Base-by-base conservation (phyloP, 2,113 vertebrate species). In the Lethenteron camtschaticum region DNA sequence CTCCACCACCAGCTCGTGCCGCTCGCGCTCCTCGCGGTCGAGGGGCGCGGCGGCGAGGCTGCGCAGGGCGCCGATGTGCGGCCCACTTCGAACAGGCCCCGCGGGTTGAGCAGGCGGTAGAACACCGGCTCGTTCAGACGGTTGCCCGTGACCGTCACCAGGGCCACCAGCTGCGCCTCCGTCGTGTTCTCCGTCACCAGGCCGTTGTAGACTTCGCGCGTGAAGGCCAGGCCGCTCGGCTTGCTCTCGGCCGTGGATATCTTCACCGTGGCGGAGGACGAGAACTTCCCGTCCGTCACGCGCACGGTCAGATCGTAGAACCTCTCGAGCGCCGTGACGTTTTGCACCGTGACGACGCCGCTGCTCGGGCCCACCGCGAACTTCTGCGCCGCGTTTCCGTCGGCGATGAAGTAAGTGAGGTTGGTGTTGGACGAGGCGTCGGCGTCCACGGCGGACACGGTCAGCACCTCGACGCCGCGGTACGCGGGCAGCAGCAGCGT, bases 231-330 rank as follows among this genome's bases (percentile, higher is more conserved):
- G 16, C 90, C 92, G 4, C 90, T 94, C 72, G 95, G 89, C 77
- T 90, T 81, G 71, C 90, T 85, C 79, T 91, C 86, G 76, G 85
- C 83, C 14, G 95, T 83, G 69, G 87, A 73, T 73, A 96, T 73
- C 10, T 84, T 95, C 69, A 89, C 86, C 74, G 86, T 77, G 68
- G 86, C 81, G 7, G 85, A 86, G 73, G 83, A 87, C 13, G 87
- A 88, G 76, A 95, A 97, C 74, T 89, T 94, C 10, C 90, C 92
- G 63, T 99, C 94, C 1, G 90, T 91, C 57, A 95, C 92, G 74
- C 79, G 86, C 66, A 87, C 83, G 69, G 82, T 85, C 55, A 97
- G 82, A 74, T 83, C 81, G 12, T 91, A 95, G 69, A 85, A 85
- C 70, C 95, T 89, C 79, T 86, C 89, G 72, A 86, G 85, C 70